Base-by-base conservation (phyloP, 2,888 invertebrate species). In the Cheilosia variabilis region DNA sequence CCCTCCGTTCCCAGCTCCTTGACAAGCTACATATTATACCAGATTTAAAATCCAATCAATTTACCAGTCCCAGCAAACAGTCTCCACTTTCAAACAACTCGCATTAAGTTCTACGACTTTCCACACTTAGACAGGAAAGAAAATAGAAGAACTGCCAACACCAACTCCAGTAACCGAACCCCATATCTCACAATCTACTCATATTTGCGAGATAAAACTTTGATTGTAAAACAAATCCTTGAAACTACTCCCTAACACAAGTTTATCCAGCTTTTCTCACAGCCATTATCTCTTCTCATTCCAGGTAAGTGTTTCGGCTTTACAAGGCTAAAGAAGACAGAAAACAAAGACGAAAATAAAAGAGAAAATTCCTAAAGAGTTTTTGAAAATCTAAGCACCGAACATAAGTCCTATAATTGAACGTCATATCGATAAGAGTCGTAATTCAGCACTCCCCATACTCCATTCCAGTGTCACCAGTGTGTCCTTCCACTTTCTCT, bases 341-440 rank as follows among this genome's bases (percentile, higher is more conserved):
- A 31, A 50, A 53, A 41, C 31, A 58, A 60, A 15, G 63, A 3
- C 4, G 17, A 4, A 37, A 71, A 37, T 19, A 41, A 34, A 31
- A 43, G 43, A 41, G 31, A 52, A 53, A 24, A 60, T 37, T 15
- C 24, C 31, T 22, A 45, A 58, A 43, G 69, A 52, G 13, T 37
- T 76, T 63, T 76, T 69, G 31, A 69, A 82, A 66, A 57, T 66
- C 34, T 37, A 75, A 27, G 77, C 53, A 82, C 65, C 65, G 71
- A 72, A 60, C 58, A 77, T 82, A 82, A 82, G 66, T 77, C 58
- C 58, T 52, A 60, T 65, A 71, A 82, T 77, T 82, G 81, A 63
- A 77, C 81, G 60, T 55, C 77, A 62, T 53, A 65, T 65, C 65
- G 65, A 69, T 65, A 65, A 76, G 81, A 63, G 69, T 76, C 63